Percentiles rank a stretch among this genome's conserved stretches.
Conservation (phyloP, 2,113 vertebrate species). For the Suricata suricatta region DNA sequence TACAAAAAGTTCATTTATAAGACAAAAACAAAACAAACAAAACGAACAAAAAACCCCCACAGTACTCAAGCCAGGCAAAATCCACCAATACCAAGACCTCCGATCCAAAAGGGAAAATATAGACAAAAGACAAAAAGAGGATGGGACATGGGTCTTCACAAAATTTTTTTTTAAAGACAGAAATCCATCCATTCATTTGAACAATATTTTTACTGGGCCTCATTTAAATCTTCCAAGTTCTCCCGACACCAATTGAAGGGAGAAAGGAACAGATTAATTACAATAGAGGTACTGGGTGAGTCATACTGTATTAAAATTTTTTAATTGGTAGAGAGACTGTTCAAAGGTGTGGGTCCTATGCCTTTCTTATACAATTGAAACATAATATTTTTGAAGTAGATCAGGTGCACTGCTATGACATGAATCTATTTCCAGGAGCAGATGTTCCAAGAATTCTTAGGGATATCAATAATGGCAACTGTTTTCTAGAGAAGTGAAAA, state of each 20-base stretch:
- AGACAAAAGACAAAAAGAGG: background rate
- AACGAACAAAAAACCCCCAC: background rate
- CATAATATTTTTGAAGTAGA: background rate
- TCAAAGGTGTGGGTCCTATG: background rate
- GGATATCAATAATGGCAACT: background rate
- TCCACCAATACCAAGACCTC: background rate
- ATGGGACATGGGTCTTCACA: background rate
- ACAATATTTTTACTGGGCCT: background rate
- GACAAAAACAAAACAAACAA: background rate
- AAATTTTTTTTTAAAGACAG: background rate
- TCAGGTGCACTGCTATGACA: background rate
- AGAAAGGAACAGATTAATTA: background rate
- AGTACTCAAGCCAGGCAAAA: background rate
- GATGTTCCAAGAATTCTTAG: conserved; percentile 8
- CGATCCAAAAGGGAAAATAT: background rate
- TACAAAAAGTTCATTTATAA: background rate
- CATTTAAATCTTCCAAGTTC: conserved; percentile 18
- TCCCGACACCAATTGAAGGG: background rate
- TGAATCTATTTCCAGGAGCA: background rate
- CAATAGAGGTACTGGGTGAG: background rate
- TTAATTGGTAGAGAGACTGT: background rate
- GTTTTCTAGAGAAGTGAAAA: background rate
- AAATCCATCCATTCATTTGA: background rate
- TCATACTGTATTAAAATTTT: background rate
- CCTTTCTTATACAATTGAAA: background rate